phyloP scores from a whole-genome alignment of 35 echinoderm and acorn worm genomes.

The Strongylocentrotus purpuratus region DNA sequence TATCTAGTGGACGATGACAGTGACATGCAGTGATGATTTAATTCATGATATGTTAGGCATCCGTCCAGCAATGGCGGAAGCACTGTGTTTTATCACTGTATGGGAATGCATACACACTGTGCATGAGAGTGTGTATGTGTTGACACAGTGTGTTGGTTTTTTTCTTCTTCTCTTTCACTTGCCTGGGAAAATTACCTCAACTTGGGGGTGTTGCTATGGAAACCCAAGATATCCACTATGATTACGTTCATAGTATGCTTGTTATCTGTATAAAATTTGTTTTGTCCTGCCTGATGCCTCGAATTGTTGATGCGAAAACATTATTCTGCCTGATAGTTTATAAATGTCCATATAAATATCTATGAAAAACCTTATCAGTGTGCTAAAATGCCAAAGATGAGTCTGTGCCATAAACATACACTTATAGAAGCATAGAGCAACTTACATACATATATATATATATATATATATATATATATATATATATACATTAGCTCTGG shows the following conservation, averaged over 20 bases:
- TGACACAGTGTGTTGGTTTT: neutral
- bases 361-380: too few species aligned
- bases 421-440: too few species aligned
- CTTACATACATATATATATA: too few species aligned
- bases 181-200: neutral
- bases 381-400: too few species aligned
- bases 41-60: conserved; percentile 37
- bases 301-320: neutral
- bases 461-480: too few species aligned
- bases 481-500: too few species aligned
- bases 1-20: neutral
- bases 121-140: neutral
- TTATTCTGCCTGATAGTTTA: too few species aligned
- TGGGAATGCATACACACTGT: neutral
- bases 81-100: neutral
- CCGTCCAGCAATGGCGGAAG: neutral
- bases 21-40: conserved; percentile 30
- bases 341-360: too few species aligned
- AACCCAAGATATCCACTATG: neutral
- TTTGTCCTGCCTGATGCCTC: neutral
- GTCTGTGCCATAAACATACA: too few species aligned
- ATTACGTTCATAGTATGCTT: neutral
- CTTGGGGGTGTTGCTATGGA: neutral
- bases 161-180: neutral
- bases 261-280: neutral